These are phyloP conservation scores for Chroicocephalus ridibundus DNA, from an alignment of 2,113 vertebrate species.

Conservation along the genomic window DNA sequence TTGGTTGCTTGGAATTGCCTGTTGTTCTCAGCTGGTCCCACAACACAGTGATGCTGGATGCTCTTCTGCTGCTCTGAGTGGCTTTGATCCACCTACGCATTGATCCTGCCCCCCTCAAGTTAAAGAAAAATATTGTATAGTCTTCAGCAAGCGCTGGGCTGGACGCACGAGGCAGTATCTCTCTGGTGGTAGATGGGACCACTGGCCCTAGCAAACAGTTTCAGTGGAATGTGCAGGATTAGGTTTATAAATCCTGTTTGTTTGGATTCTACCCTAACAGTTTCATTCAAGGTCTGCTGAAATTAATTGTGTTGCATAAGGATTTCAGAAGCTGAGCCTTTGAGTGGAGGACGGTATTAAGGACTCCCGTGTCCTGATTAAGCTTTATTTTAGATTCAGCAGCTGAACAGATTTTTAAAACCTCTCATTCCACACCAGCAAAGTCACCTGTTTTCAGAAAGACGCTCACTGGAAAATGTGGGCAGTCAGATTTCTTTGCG, in stretches of 20 bases:
- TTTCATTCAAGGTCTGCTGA: neutral
- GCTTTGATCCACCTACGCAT: neutral
- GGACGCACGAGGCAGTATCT: neutral
- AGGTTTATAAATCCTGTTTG: neutral
- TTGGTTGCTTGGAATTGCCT: neutral
- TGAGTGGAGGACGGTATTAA: neutral
- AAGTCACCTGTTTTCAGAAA: conserved; percentile 59
- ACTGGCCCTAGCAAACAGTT: neutral
- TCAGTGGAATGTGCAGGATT: neutral
- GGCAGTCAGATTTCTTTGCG: neutral
- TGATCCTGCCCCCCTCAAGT: neutral
- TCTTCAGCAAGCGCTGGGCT: neutral
- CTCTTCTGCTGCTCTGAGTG: neutral
- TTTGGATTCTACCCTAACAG: neutral
- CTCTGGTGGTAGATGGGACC: neutral
- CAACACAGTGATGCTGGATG: neutral
- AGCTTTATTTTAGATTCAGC: conserved; percentile 5
- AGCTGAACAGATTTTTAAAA: neutral
- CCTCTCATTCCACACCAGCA: conserved; percentile 53
- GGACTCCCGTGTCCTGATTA: neutral
- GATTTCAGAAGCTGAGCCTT: neutral
- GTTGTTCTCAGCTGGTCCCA: neutral
- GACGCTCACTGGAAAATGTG: conserved; percentile 52
- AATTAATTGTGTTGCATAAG: neutral
- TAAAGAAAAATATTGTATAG: accelerated